Evolutionary conservation across 2,113 vertebrate species (phyloP), one percentile per base, ranked within the genome.

Genomic region (Caloenas nicobarica): DNA sequence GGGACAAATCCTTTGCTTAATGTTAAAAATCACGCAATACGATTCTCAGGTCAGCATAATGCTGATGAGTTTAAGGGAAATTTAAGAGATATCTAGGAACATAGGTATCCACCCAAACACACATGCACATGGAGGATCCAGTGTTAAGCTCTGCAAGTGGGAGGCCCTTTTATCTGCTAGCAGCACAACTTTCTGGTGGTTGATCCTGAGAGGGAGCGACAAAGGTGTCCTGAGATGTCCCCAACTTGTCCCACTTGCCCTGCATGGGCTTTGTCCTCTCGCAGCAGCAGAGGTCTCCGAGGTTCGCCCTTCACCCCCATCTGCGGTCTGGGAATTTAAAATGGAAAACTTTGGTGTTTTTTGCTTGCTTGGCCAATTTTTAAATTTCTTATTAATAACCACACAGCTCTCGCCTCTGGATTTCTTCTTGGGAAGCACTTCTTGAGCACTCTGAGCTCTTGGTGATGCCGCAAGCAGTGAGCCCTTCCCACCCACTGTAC

Each of bases 181-280:
- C 70, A 82, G 58, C 54, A 76, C 33, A 83, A 12, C 29, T 22
- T 85, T 2, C 57, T 48, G 44, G 9, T 38, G 58, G 5, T 54
- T 11, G 5, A 29, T 36, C 34, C 57, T 10, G 29, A 42, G 16
- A 0, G 0, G 40, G 11, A 81, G n/a, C 0, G 0, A 38, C 15
- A 40, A 38, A 62, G 23, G 31, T 25, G 23, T 64, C 26, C 74
- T 0, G 1, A 44, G 24, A 56, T 5, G 13, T n/a, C 31, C 28
- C 46, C 14, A 33, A 4, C 1, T 4, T 4, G 18, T 23, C 38
- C 23, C 26, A 6, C 7, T 3, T 61, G 44, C 60, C 50, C 64
- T 22, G 23, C 0, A 0, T 16, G 34, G 19, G 24, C 2, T 11
- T 29, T 40, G 51, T 74, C 44, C 21, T 77, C 44, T 38, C 0